Conservation (phyloP, 2,113 vertebrate species). For the Pomatorhinus ruficollis region DNA sequence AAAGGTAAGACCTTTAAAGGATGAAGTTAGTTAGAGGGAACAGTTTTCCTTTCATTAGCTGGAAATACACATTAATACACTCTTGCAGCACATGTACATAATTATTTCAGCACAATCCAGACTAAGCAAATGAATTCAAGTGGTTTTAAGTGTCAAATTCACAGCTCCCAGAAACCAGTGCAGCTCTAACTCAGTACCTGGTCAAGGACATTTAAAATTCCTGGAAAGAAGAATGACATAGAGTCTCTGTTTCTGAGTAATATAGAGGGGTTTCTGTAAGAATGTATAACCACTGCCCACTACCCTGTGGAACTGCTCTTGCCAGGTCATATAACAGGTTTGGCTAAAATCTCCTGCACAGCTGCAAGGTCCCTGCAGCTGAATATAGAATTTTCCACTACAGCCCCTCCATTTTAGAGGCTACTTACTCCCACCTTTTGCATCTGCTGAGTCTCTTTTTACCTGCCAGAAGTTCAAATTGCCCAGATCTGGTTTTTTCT, state of each 20-base stretch:
- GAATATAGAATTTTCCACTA: neutral
- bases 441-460: neutral
- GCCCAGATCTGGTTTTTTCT: neutral
- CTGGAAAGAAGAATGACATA: neutral
- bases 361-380: neutral
- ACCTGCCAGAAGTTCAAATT: neutral
- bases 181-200: neutral
- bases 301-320: neutral
- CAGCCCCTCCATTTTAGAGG: neutral
- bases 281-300: neutral
- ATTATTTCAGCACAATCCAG: neutral
- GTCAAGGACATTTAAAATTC: neutral
- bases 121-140: neutral
- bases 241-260: neutral
- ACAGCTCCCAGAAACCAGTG: neutral
- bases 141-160: neutral
- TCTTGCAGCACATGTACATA: too few species aligned
- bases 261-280: rapidly evolving
- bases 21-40: neutral
- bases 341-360: neutral
- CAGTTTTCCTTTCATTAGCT: neutral
- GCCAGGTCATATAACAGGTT: neutral
- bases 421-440: neutral
- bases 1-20: neutral
- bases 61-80: neutral